Evolutionary conservation across 2,888 invertebrate species (phyloP).

Genomic region (Ischnus inquisitorius): DNA sequence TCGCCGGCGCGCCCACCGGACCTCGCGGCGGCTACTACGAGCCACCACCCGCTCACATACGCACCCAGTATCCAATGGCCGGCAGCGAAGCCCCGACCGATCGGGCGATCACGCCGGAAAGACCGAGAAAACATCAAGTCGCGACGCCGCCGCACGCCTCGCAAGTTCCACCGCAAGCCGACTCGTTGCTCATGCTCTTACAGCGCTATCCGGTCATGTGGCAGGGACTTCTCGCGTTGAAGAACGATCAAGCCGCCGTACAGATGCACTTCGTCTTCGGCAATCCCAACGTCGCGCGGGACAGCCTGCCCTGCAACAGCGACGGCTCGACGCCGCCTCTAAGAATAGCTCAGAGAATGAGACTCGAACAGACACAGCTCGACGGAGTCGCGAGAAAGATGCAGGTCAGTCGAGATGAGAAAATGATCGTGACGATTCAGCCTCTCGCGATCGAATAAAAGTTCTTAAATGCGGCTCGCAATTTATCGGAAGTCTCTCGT

Average conservation of each 20-base stretch:
- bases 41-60: conserved; percentile 88
- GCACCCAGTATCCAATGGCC: conserved; percentile 83
- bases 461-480: no score
- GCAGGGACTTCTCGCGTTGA: conserved; percentile 97
- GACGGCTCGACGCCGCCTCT: conserved; percentile 95
- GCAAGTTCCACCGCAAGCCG: conserved; percentile 93
- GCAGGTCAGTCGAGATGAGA: conserved; percentile 89
- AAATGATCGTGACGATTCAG: no score
- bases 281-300: conserved; percentile 94
- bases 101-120: conserved; percentile 86
- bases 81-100: conserved; percentile 83
- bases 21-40: conserved; percentile 87
- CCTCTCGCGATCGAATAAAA: neutral
- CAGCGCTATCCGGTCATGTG: conserved; percentile 98
- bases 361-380: conserved; percentile 97
- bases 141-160: conserved; percentile 88
- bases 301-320: conserved; percentile 94
- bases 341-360: conserved; percentile 98
- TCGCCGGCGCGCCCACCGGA: conserved; percentile 81
- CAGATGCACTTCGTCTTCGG: conserved; percentile 99
- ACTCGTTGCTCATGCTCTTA: conserved; percentile 92
- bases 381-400: conserved; percentile 98
- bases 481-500: no score
- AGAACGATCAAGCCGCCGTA: conserved; percentile 98
- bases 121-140: conserved; percentile 86